Conservation (phyloP, 2,113 vertebrate species). For the Collichthys lucidus region DNA sequence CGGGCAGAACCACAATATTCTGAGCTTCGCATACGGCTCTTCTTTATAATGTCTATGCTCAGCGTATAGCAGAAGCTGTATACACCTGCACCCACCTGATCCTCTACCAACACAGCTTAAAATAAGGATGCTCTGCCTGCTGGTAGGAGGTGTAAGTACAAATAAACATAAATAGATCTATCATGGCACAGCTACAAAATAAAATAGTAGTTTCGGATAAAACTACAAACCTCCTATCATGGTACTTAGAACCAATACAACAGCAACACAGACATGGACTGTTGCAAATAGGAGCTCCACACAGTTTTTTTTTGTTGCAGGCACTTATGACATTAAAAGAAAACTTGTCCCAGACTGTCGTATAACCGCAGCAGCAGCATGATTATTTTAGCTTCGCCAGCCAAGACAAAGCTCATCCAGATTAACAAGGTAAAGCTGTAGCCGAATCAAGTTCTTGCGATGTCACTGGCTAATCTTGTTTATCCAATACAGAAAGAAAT, state of each 20-base stretch:
- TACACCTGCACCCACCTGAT: not conserved
- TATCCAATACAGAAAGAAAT: not conserved
- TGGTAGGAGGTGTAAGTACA: slow-evolving; percentile 10
- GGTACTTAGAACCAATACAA: not conserved
- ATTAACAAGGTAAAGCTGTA: not conserved
- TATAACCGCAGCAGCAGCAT: not conserved
- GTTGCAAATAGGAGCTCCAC: not conserved
- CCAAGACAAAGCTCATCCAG: slow-evolving; percentile 7
- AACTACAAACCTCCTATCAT: not conserved
- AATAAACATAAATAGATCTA: not conserved
- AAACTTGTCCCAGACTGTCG: not conserved
- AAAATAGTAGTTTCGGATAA: slow-evolving; percentile 6
- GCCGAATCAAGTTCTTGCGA: not conserved
- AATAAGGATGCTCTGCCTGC: not conserved
- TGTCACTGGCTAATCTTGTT: slow-evolving; percentile 4
- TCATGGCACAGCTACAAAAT: not conserved
- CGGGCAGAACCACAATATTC: too few relatives aligned
- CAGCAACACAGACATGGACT: not conserved
- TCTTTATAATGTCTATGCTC: too few relatives aligned
- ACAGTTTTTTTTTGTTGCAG: not conserved
- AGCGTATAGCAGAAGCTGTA: too few relatives aligned
- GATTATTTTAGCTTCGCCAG: slow-evolving; percentile 20
- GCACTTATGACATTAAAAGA: slow-evolving; percentile 18
- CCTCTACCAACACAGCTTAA: not conserved
- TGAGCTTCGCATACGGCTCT: too few relatives aligned